These are phyloP conservation scores for Thinocorus orbignyianus DNA, from an alignment of 2,113 vertebrate species.

Conservation along the genomic window DNA sequence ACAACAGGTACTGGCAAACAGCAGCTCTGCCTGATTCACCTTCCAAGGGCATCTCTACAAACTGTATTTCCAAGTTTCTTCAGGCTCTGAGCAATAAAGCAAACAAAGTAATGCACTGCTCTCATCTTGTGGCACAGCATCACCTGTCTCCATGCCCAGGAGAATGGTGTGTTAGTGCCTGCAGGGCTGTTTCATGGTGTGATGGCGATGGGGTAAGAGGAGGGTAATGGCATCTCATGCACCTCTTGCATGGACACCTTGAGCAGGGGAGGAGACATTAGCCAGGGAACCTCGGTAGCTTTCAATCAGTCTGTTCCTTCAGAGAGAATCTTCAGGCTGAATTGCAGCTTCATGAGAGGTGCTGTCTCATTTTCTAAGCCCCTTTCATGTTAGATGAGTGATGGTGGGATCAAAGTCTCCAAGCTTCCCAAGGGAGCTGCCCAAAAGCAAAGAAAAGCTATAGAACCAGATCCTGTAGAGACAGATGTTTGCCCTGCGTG, in stretches of 20 bases:
- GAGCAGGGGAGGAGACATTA: background rate
- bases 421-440: background rate
- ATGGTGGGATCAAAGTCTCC: background rate
- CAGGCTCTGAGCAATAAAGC: background rate
- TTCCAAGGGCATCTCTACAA: constrained; percentile 33
- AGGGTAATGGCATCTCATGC: background rate
- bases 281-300: background rate
- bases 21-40: constrained; percentile 1
- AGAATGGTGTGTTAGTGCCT: background rate
- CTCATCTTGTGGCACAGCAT: background rate
- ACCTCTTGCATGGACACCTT: background rate
- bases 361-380: background rate
- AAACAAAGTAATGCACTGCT: background rate
- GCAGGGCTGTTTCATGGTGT: background rate
- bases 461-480: background rate
- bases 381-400: background rate
- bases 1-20: background rate
- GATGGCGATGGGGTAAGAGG: background rate
- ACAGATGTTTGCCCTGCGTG: background rate
- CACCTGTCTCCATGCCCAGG: fast-evolving
- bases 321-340: background rate
- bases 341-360: background rate
- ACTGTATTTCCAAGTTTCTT: background rate
- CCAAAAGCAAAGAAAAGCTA: background rate
- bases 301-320: background rate